Evolutionary conservation across 37 sponge, comb jelly and placozoan species (phyloP).

Genomic region (Chondrosia reniformis): DNA sequence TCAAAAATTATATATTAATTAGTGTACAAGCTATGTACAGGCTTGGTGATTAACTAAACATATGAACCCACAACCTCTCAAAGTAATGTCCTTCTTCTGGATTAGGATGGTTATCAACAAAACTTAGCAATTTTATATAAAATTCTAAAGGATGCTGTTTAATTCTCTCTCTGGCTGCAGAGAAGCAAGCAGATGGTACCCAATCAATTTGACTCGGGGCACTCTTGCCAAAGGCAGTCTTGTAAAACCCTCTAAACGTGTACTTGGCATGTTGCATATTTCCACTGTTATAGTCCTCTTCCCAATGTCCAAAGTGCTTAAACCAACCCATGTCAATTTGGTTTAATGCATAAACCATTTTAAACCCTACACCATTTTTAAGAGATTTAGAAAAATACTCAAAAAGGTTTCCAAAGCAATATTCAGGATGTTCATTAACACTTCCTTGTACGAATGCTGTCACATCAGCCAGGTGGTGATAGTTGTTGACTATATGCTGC

Average conservation of each 20-base stretch:
- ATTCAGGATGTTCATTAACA: background rate
- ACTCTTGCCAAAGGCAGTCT: background rate
- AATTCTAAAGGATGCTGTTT: background rate
- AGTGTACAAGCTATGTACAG: too few relatives aligned
- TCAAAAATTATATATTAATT: too few relatives aligned
- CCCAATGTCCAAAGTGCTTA: background rate
- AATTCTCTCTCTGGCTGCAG: slow-evolving; percentile 6
- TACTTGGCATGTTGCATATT: background rate
- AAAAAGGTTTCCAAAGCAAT: background rate
- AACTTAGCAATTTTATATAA: background rate
- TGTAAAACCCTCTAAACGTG: background rate
- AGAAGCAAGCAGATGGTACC: background rate
- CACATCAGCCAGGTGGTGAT: slow-evolving; percentile 10
- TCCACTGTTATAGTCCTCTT: background rate
- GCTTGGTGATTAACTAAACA: too few relatives aligned
- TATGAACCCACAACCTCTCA: slow-evolving; percentile 12
- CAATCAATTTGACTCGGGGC: background rate
- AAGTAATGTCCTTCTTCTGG: slow-evolving; percentile 22
- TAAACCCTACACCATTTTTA: background rate
- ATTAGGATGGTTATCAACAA: background rate
- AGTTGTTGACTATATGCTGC: slow-evolving; percentile 21
- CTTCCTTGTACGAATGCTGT: slow-evolving; percentile 18
- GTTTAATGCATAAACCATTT: too few relatives aligned
- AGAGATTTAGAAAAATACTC: background rate
- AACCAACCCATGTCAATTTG: background rate